Percentiles rank a stretch among this genome's conserved stretches.
Conservation (phyloP, 37 sponge, comb jelly and placozoan species). For the Spongia lamella region DNA sequence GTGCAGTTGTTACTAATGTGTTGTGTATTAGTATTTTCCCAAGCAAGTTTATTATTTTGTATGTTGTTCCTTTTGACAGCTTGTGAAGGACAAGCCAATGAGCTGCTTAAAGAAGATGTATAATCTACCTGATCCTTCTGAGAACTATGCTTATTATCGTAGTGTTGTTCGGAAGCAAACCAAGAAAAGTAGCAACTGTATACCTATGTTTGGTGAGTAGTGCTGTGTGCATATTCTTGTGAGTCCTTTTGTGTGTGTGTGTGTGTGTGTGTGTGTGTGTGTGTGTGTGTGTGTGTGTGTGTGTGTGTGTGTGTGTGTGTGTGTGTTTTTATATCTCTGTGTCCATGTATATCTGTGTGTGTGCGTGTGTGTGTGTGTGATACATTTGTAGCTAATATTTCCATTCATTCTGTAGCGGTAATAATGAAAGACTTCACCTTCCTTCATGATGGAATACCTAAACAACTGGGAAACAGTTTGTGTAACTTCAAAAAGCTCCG, state of each 20-base stretch:
- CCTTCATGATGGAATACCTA: conserved; percentile 71
- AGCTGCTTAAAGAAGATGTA: not conserved
- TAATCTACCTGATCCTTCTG: not conserved
- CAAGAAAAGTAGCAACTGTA: conserved; percentile 27
- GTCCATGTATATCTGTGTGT: conserved; percentile 1
- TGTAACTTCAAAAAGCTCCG: conserved; percentile 85
- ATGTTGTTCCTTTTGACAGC: not conserved
- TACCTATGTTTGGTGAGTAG: conserved; percentile 83
- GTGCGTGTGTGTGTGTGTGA: too few relatives aligned
- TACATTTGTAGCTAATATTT: not conserved
- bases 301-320: conserved; percentile 2
- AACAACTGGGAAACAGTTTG: conserved; percentile 69
- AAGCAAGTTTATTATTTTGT: not conserved
- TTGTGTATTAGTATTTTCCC: not conserved
- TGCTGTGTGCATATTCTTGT: not conserved
- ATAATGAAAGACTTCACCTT: conserved; percentile 74
- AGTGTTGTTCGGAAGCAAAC: conserved; percentile 2
- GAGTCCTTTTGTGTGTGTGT: too few relatives aligned
- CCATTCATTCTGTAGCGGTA: too few relatives aligned
- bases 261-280: conserved; percentile 10
- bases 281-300: conserved; percentile 6
- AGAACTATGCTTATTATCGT: not conserved
- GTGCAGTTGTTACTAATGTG: too few relatives aligned
- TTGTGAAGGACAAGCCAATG: not conserved
- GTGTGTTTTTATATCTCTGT: not conserved